Evolutionary conservation across 2,797 vertebrate species (phyloP).

Genomic region (Dipus sagitta): DNA sequence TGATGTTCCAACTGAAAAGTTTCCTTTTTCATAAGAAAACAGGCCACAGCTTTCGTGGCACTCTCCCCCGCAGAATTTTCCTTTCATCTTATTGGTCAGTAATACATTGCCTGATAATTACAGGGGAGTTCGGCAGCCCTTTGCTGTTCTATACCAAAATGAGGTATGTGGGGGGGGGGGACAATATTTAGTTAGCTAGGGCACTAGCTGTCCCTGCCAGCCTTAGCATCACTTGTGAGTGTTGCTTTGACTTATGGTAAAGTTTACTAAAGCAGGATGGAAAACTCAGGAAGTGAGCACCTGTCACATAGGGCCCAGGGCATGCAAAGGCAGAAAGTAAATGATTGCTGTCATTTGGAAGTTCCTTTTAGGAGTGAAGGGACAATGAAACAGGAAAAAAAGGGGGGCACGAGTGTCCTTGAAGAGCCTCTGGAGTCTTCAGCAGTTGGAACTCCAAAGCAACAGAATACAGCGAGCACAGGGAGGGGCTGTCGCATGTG

Average conservation of each 20-base stretch:
- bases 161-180: not conserved
- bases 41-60: not conserved
- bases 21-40: not conserved
- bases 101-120: not conserved
- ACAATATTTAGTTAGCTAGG: not conserved
- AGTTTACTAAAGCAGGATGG: conserved; percentile 39
- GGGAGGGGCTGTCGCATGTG: too few relatives aligned
- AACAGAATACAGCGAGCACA: not conserved
- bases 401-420: not conserved
- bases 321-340: not conserved
- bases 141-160: not conserved
- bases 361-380: not conserved
- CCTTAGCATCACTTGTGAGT: not conserved
- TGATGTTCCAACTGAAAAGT: not conserved
- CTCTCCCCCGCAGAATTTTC: not conserved
- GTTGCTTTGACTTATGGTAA: not conserved
- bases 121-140: not conserved
- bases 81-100: not conserved
- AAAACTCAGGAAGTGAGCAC: not conserved
- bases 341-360: not conserved
- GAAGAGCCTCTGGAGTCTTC: not conserved
- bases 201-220: conserved; percentile 9
- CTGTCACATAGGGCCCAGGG: not conserved
- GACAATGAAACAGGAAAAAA: not conserved
- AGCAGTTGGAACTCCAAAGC: not conserved